Conservation (phyloP, 2,888 invertebrate genomes). For the Phengaris alcon region DNA sequence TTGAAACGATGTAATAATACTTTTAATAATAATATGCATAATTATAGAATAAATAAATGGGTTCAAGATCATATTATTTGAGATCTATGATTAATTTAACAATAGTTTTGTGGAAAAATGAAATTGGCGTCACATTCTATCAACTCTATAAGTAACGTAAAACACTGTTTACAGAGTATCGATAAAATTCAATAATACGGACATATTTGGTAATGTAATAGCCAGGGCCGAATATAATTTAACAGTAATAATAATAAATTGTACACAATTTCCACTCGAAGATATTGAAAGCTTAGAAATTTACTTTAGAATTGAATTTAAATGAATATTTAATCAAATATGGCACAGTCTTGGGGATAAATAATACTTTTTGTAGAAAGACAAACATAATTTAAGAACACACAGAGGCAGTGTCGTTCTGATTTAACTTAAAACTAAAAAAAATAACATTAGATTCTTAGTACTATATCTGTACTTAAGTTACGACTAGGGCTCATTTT, state of each 20-base stretch:
- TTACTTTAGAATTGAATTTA: too few relatives aligned
- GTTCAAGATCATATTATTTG: background rate
- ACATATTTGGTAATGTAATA: too few relatives aligned
- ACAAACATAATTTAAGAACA: constrained; percentile 29
- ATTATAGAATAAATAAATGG: background rate
- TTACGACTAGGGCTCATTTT: constrained; percentile 47
- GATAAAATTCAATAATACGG: background rate
- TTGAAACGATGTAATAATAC: constrained; percentile 52
- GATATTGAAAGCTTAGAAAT: too few relatives aligned
- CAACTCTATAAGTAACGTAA: background rate
- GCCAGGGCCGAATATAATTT: too few relatives aligned
- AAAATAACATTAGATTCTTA: constrained; percentile 35
- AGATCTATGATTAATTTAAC: too few relatives aligned
- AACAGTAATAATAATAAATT: too few relatives aligned
- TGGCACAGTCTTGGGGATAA: constrained; percentile 46
- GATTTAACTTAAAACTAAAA: constrained; percentile 31
- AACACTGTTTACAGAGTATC: background rate
- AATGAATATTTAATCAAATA: constrained; percentile 35
- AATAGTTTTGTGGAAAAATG: too few relatives aligned
- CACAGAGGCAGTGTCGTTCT: constrained; percentile 35
- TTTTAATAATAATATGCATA: constrained; percentile 20
- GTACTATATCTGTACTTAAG: constrained; percentile 46
- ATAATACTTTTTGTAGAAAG: constrained; percentile 25
- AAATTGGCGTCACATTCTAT: background rate
- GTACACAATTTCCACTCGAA: too few relatives aligned